Base-by-base conservation (phyloP, 2,797 vertebrate genomes). In the Acrocephalus scirpaceus region DNA sequence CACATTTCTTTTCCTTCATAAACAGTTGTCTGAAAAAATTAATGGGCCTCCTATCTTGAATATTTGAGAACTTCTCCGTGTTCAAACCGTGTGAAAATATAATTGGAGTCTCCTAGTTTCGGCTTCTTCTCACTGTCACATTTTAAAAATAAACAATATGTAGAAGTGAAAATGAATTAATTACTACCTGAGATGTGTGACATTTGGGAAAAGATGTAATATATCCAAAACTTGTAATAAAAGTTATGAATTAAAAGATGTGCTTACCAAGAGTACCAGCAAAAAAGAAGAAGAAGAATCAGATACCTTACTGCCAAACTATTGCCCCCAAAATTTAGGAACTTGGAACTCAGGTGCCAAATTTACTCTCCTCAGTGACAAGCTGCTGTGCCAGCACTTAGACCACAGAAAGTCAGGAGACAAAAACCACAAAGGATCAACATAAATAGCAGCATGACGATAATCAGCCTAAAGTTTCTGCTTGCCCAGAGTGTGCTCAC, bases 1-100 rank as follows among this genome's bases (percentile, higher is more conserved):
- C 22, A 71, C 26, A 8, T 78, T 94, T 87, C 14, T 89, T 79
- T 92, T 82, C 16, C 34, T 77, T 89, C 42, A 15, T 67, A 93
- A 92, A 57, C 14, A 53, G 57, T 94, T 85, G 15, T 94, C 87
- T 86, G 75, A 91, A 86, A 72, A 94, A 91, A 70, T 67, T 86
- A 85, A 67, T 72, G 42, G 38, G 11, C 8, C 14, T 82, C 2
- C 67, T 89, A 17, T 61, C 67, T 67, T 61, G 62, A 56, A 16
- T 47, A 61, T 53, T 32, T 85, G 53, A 70, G 53, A 72, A 70
- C 11, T 69, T 25, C 38, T 85, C 36, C 34, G 38, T 54, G 48
- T 85, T 91, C 84, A 88, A 85, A 81, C 36, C 9, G 5, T 67
- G 45, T 85, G 67, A 89, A 93, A 93, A 91, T 91, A 54, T 76